Evolutionary conservation across 2,113 vertebrate species (phyloP).

Genomic region (Pelmatolapia mariae): DNA sequence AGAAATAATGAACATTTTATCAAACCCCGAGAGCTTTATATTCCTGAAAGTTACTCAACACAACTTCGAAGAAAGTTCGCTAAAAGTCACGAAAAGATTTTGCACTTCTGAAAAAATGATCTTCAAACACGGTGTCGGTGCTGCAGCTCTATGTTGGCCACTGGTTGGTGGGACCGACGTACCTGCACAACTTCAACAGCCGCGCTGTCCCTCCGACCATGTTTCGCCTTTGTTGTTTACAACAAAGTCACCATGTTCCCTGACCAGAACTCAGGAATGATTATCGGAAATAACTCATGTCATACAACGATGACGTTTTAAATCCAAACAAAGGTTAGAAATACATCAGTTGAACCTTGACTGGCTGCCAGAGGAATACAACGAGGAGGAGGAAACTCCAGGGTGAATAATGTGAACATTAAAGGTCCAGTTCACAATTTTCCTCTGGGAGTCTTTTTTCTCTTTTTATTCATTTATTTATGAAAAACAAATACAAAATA

Average conservation of each 20-base stretch:
- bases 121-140: background rate
- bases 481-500: background rate
- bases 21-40: constrained; percentile 24
- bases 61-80: background rate
- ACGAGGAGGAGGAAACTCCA: background rate
- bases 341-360: background rate
- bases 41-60: background rate
- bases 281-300: background rate
- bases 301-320: background rate
- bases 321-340: background rate
- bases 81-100: background rate
- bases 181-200: background rate
- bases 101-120: background rate
- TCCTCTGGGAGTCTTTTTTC: background rate
- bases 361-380: background rate
- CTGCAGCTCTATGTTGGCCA: background rate
- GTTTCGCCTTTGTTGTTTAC: background rate
- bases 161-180: background rate
- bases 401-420: background rate
- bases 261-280: background rate
- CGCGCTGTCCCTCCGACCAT: background rate
- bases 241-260: background rate
- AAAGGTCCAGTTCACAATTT: background rate
- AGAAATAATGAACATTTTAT: constrained; percentile 46
- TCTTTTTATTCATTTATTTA: background rate